Conservation (phyloP, 1,140 invertebrate genomes). For the Aphelenchoides avenae region DNA sequence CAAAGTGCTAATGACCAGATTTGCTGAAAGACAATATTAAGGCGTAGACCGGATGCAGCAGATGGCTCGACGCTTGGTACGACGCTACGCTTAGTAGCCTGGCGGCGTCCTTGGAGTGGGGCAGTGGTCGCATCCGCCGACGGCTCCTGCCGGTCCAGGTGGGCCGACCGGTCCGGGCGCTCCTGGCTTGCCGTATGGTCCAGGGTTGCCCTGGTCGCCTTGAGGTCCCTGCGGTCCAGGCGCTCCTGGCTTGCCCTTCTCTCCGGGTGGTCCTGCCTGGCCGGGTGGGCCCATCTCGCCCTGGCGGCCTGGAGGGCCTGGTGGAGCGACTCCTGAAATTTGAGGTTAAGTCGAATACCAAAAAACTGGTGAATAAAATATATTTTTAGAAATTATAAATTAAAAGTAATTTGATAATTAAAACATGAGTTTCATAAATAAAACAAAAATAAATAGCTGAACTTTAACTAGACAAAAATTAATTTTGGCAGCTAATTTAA, state of each 20-base stretch:
- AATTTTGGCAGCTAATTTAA: not conserved
- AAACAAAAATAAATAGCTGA: too few species aligned
- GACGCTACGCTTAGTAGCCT: constrained; percentile 18
- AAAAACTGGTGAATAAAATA: too few species aligned
- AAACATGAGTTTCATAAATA: not conserved
- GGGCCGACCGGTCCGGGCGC: constrained; percentile 70
- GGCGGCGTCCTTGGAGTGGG: constrained; percentile 42
- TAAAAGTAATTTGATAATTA: not conserved
- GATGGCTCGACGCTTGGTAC: constrained; percentile 25
- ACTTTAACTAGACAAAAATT: not conserved
- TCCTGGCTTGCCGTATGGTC: constrained; percentile 63
- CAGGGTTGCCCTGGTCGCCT: constrained; percentile 63
- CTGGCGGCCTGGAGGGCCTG: constrained; percentile 72
- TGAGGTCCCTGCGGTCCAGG: constrained; percentile 71
- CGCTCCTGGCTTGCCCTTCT: constrained; percentile 72
- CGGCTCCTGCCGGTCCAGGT: constrained; percentile 64
- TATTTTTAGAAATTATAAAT: constrained; percentile 16
- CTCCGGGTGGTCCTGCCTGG: constrained; percentile 70
- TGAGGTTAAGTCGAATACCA: too few species aligned
- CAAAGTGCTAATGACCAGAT: too few species aligned
- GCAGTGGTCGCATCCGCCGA: constrained; percentile 46
- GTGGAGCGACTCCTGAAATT: constrained; percentile 64
- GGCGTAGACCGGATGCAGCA: too few species aligned
- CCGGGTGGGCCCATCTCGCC: constrained; percentile 74
- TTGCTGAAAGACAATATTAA: too few species aligned